Evolutionary conservation across 1,140 invertebrate genomes (phyloP), one percentile per base, ranked within the genome.

Genomic region (Brachionus calyciflorus): DNA sequence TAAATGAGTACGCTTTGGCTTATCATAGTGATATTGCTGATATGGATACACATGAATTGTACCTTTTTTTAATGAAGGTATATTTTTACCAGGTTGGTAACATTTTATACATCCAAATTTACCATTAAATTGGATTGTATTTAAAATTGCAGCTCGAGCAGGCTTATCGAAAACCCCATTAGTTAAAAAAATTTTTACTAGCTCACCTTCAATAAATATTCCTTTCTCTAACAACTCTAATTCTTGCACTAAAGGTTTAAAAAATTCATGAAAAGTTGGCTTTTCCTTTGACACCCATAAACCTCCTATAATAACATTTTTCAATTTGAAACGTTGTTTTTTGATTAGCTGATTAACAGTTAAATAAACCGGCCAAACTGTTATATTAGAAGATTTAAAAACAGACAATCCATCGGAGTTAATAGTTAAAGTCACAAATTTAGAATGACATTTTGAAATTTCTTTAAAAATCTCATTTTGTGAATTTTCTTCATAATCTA

Each of bases 301-400:
- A 30, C 53, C 53, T 14, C 7, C 53, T 10, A 57, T 17, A 30
- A 57, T 57, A 30, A 57, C 28, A 57, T 57, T 57, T 14, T 12
- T 33, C 3, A 57, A 30, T 14, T 57, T 33, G 33, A 57, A 57
- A 14, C 53, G 12, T 28, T 30, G 10, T 14, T 28, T 30, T 30
- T 7, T 28, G 7, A 30, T 33, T 12, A 57, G 12, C 33, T 57
- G 26, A 19, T 57, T 57, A 30, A 57, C 3, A 3, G 28, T 33
- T 33, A 57, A 33, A 57, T 57, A 57, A 30, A 57, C 33, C 33
- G 53, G 53, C 53, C 53, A 57, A 57, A 57, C 33, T 14, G 26
- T 57, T 10, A 30, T 14, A 12, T 30, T 57, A 6, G 53, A 57
- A 30, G 53, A 57, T 57, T 57, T 57, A 30, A 57, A 57, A 28